Conservation (phyloP, 2,797 vertebrate genomes). For the Coccyzus lansbergi region DNA sequence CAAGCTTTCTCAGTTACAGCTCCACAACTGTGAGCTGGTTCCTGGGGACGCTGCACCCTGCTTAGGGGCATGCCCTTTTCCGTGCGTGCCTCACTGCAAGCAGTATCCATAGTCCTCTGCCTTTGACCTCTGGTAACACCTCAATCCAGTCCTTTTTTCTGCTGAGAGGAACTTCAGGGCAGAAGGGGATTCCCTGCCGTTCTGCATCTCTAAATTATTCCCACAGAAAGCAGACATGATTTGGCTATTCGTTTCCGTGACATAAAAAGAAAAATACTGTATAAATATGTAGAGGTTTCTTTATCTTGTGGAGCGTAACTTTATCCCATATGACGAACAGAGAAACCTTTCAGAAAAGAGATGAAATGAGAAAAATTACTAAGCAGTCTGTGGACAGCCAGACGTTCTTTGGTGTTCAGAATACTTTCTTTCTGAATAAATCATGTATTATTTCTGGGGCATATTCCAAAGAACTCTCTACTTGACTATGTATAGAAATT, state of each 20-base stretch:
- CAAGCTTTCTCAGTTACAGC: neutral
- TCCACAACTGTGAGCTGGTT: neutral
- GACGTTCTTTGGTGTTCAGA: neutral
- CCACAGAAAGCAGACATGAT: neutral
- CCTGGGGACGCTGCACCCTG: neutral
- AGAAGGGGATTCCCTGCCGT: conserved; percentile 27
- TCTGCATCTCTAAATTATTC: conserved; percentile 14
- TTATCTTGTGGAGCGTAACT: neutral
- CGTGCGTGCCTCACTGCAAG: neutral
- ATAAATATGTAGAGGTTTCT: conserved; percentile 10
- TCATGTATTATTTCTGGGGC: neutral
- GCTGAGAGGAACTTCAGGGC: neutral
- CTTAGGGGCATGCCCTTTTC: neutral
- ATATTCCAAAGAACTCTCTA: neutral
- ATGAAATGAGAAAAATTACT: conserved; percentile 11
- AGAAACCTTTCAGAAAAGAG: conserved; percentile 12
- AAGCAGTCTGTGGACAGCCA: neutral
- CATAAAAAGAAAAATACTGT: conserved; percentile 16
- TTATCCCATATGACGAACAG: neutral
- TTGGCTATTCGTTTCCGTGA: neutral
- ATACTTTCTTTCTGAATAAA: neutral
- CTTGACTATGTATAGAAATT: neutral
- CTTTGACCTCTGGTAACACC: neutral
- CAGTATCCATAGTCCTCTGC: neutral
- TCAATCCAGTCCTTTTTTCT: conserved; percentile 7